Evolutionary conservation across 92 coral and sea anemone genomes (phyloP).

Genomic region (Epizoanthus scotinus): DNA sequence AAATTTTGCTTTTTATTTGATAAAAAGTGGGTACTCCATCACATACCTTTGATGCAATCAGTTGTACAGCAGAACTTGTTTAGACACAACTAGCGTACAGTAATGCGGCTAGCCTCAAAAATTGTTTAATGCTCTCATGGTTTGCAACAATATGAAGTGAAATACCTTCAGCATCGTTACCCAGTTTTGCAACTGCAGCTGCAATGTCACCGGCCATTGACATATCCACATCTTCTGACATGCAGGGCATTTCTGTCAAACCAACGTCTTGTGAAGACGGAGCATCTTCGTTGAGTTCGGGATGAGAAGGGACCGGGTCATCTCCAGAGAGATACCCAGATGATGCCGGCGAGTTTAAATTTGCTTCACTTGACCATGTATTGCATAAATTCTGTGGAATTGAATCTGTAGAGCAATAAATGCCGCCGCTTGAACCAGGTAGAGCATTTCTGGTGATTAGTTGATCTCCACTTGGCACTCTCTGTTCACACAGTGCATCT

Average conservation of each 20-base stretch:
- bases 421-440: neutral
- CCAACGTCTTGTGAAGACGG: neutral
- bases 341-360: constrained; percentile 15
- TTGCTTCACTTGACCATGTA: neutral
- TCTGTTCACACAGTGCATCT: no score
- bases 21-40: no score
- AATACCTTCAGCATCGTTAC: constrained; percentile 9
- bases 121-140: no score
- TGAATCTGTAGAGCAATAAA: neutral
- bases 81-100: no score
- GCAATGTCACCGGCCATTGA: neutral
- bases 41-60: no score
- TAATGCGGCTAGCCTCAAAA: no score
- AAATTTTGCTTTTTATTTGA: no score
- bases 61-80: no score
- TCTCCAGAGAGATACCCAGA: constrained; percentile 32
- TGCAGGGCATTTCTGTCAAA: neutral
- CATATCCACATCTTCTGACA: neutral
- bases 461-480: no score
- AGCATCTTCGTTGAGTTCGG: neutral
- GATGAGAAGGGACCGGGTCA: neutral
- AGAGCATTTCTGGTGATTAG: no score
- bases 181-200: neutral
- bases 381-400: neutral
- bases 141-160: neutral